A percentile compares a stretch with the other conserved stretches of the same genome.
phyloP scores from a whole-genome alignment of 2,797 vertebrate genomes.

The Antennarius maculatus region DNA sequence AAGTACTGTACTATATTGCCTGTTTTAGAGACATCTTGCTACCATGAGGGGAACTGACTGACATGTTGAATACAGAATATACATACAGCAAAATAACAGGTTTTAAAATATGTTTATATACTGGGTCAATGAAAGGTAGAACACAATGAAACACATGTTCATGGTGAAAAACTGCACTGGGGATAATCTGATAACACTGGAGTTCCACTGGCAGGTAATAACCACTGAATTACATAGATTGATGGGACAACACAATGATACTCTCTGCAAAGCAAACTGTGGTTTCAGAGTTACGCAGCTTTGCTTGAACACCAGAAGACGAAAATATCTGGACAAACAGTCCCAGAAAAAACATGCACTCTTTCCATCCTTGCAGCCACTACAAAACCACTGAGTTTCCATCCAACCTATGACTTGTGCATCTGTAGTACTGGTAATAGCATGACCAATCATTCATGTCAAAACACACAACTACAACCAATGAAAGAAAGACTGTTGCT shows the following conservation, averaged over 20 bases:
- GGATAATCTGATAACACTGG: slow-evolving; percentile 64
- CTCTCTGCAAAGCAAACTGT: slow-evolving; percentile 35
- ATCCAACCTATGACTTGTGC: slow-evolving; percentile 17
- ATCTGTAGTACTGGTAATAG: slow-evolving; percentile 16
- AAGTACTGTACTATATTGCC: neutral
- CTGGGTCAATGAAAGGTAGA: slow-evolving; percentile 26
- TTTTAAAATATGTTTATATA: neutral
- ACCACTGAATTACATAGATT: slow-evolving; percentile 66
- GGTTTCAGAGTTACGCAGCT: slow-evolving; percentile 2
- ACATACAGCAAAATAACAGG: too few species aligned
- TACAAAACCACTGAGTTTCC: neutral
- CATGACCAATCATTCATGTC: slow-evolving; percentile 8
- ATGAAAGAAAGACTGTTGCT: slow-evolving; percentile 37
- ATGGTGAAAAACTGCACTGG: slow-evolving; percentile 46
- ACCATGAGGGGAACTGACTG: too few species aligned
- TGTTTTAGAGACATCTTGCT: too few species aligned
- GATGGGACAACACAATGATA: slow-evolving; percentile 55
- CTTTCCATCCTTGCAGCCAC: neutral
- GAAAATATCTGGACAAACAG: slow-evolving; percentile 11
- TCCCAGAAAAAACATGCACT: neutral
- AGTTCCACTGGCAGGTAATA: slow-evolving; percentile 74
- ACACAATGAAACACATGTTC: slow-evolving; percentile 42
- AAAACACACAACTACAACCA: slow-evolving; percentile 32
- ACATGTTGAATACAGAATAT: too few species aligned
- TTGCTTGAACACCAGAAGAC: slow-evolving; percentile 7